Conservation (phyloP, 2,113 vertebrate genomes). For the Ceuthmochares aereus region DNA sequence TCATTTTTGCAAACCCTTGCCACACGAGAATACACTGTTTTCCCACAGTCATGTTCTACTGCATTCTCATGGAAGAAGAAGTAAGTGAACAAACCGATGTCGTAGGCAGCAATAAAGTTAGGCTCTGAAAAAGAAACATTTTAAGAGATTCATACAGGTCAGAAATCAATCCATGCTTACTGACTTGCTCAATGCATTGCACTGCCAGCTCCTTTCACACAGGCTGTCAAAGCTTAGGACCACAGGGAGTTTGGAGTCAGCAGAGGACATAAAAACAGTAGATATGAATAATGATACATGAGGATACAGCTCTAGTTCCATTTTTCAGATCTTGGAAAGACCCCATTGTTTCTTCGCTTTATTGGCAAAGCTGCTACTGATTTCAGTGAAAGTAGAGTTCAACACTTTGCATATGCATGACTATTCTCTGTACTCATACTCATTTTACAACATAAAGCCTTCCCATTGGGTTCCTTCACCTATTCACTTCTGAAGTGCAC, state of each 20-base stretch:
- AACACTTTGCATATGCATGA: background rate
- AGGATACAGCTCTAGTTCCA: background rate
- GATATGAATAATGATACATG: conserved; percentile 5
- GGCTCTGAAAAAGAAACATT: conserved; percentile 80
- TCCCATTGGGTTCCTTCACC: conserved; percentile 27
- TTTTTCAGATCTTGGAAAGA: background rate
- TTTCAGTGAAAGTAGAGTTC: conserved; percentile 1
- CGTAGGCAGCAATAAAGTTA: conserved; percentile 91
- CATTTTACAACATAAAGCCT: conserved; percentile 1
- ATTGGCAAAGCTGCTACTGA: conserved; percentile 1
- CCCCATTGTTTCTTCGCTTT: background rate
- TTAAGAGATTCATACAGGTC: conserved; percentile 33
- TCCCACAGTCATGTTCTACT: conserved; percentile 89
- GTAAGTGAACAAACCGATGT: conserved; percentile 88
- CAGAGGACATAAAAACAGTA: background rate
- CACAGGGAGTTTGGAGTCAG: background rate
- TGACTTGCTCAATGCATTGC: background rate
- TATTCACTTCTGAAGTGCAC: conserved; percentile 32
- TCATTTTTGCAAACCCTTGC: conserved; percentile 91
- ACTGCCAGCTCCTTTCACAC: background rate
- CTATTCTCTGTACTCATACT: background rate
- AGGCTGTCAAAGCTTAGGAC: conserved; percentile 15
- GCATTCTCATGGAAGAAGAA: conserved; percentile 91
- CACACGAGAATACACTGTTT: conserved; percentile 88
- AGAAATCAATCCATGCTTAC: background rate